A percentile compares a stretch with the other conserved stretches of the same genome.
phyloP scores from a whole-genome alignment of 2,797 vertebrate species.

The Myripristis jacobus region DNA sequence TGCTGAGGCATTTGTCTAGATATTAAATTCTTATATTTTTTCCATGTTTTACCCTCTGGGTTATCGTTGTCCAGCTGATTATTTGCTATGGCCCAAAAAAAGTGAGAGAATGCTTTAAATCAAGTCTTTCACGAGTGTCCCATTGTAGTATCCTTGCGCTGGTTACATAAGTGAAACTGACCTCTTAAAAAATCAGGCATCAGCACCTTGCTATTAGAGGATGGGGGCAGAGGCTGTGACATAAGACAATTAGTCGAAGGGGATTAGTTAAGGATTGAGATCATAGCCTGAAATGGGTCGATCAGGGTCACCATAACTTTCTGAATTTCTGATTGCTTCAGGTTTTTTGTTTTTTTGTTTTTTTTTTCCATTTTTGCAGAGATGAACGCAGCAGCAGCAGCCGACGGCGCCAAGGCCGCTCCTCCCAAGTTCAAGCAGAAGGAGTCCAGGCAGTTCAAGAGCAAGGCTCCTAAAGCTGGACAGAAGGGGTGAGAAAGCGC shows the following conservation, averaged over 20 bases:
- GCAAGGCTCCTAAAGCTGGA: slow-evolving; percentile 76
- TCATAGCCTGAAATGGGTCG: not conserved
- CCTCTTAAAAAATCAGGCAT: not conserved
- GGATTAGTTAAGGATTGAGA: not conserved
- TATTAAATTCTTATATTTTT: not conserved
- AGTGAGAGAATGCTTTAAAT: no score
- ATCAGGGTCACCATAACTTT: not conserved
- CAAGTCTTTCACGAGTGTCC: no score
- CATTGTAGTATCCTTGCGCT: no score
- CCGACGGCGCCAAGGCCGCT: slow-evolving; percentile 44
- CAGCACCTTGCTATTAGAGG: not conserved
- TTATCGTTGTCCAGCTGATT: no score
- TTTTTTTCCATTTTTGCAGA: slow-evolving; percentile 16
- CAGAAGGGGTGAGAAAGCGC: slow-evolving; percentile 70
- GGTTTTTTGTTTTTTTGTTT: no score
- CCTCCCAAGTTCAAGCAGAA: slow-evolving; percentile 68
- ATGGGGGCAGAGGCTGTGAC: not conserved
- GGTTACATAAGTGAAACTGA: not conserved
- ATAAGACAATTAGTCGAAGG: not conserved
- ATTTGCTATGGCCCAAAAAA: no score
- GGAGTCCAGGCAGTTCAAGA: slow-evolving; percentile 71
- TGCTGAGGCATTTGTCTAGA: not conserved
- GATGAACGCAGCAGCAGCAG: slow-evolving; percentile 59
- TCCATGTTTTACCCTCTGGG: no score
- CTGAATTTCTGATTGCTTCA: no score